These are phyloP conservation scores for Protaetia brevitarsis DNA, from an alignment of 1,140 invertebrate genomes.

Conservation along the genomic window DNA sequence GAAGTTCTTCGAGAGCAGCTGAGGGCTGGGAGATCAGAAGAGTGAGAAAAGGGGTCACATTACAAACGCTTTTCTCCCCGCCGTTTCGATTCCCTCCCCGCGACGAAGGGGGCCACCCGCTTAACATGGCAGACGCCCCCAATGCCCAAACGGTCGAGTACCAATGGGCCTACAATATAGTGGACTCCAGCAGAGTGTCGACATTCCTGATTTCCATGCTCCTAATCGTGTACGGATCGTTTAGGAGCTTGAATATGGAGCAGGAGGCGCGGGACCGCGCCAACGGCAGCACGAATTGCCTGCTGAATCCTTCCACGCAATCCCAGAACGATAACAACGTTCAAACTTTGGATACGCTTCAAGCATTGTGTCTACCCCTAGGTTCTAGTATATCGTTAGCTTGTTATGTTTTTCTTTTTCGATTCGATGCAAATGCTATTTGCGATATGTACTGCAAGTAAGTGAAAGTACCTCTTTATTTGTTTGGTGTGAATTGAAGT, in stretches of 20 bases:
- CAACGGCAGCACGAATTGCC: constrained; percentile 55
- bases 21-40: not conserved
- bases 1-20: not conserved
- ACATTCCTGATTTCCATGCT: constrained; percentile 97
- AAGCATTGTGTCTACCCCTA: constrained; percentile 92
- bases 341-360: constrained; percentile 93
- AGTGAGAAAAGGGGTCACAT: constrained; percentile 20
- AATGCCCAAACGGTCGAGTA: constrained; percentile 53
- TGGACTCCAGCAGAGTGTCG: constrained; percentile 94
- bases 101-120: not conserved
- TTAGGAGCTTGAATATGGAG: constrained; percentile 90
- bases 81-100: not conserved
- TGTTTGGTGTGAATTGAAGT: not conserved
- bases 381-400: constrained; percentile 92
- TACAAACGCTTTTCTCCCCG: constrained; percentile 5
- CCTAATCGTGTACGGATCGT: constrained; percentile 95
- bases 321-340: constrained; percentile 55
- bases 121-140: constrained; percentile 21
- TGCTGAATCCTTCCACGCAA: constrained; percentile 56
- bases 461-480: constrained; percentile 27
- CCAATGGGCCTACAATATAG: constrained; percentile 88
- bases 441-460: constrained; percentile 95
- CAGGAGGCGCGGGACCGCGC: constrained; percentile 83
- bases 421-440: constrained; percentile 98
- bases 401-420: constrained; percentile 99